A percentile compares a stretch with the other conserved stretches of the same genome.
These are phyloP conservation scores for Euphonia xanthogaster DNA, from an alignment of 2,797 vertebrate genomes.

Conservation along the genomic window DNA sequence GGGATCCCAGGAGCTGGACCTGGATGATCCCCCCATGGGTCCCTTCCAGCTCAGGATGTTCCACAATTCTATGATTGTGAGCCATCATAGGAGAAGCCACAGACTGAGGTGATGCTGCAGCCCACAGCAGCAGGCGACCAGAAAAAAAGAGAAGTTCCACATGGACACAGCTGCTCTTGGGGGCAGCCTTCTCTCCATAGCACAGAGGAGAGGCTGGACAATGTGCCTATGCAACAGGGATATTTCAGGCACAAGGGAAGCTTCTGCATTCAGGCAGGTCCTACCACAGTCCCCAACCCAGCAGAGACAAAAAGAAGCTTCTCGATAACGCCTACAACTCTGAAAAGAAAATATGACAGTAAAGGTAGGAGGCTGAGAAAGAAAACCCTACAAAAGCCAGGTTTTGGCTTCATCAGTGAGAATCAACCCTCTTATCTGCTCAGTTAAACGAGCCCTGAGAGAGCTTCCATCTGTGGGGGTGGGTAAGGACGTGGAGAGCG, in stretches of 20 bases:
- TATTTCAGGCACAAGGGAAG: background rate
- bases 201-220: rapidly evolving
- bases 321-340: rapidly evolving
- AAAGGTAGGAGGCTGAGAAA: background rate
- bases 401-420: background rate
- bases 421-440: background rate
- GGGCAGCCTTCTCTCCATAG: background rate
- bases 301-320: background rate
- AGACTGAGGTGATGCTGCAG: background rate
- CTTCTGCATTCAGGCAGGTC: background rate
- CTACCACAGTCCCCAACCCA: background rate
- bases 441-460: background rate
- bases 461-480: background rate
- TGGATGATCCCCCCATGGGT: rapidly evolving
- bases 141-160: background rate
- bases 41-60: background rate
- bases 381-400: background rate
- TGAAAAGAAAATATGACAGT: background rate
- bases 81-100: rapidly evolving
- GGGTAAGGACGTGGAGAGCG: rapidly evolving
- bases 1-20: background rate
- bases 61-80: rapidly evolving
- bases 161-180: background rate
- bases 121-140: background rate
- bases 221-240: rapidly evolving